Evolutionary conservation across 2,113 vertebrate species (phyloP), one percentile per base, ranked within the genome.

Genomic region (Ameiurus melas): DNA sequence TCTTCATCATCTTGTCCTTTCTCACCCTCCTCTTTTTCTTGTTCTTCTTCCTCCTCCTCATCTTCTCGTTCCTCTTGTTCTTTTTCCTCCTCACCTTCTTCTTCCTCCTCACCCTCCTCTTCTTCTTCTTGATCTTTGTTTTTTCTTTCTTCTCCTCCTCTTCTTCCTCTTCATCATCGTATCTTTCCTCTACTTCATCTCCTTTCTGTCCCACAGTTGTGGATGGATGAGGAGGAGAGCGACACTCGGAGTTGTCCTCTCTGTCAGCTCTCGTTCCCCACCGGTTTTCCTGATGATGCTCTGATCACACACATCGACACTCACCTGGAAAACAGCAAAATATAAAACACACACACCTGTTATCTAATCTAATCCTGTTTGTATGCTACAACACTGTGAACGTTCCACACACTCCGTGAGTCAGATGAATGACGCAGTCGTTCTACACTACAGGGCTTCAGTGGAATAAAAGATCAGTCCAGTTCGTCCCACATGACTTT

Each of bases 301-400:
- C 96, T 98, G 92, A 96, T 98, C 93, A 98, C 97, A 94, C 97
- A 98, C 94, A 98, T 98, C 89, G 97, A 98, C 93, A 97, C 97
- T 6, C 97, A 98, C 92, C 93, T 98, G 94, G 97, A 98, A 93
- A 98, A 98, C 96, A 98, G 97, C 96, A 98, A 98, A 95, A 98
- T 98, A 93, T 98, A 96, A 94, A 57, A 36, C 53, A 36, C 43
- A 51, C 22, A 47, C 25, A 51, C 73, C 51, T 55, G 53, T 2
- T 16, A n/a, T n/a, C n/a, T 2, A 36, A 22, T 25, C 22, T 33
- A 71, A 19, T 36, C 43, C 43, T 51, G 4, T 27, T 13, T 77
- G 2, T 19, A 27, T 2, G 5, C 75, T 51, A 1, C 51, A 80
- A 80, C 77, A 80, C 77, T 80, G 77, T 80, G 77, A 80, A 55